A percentile compares a stretch with the other conserved stretches of the same genome.
Conservation (phyloP, 2,888 invertebrate species). For the Euproctis similis region DNA sequence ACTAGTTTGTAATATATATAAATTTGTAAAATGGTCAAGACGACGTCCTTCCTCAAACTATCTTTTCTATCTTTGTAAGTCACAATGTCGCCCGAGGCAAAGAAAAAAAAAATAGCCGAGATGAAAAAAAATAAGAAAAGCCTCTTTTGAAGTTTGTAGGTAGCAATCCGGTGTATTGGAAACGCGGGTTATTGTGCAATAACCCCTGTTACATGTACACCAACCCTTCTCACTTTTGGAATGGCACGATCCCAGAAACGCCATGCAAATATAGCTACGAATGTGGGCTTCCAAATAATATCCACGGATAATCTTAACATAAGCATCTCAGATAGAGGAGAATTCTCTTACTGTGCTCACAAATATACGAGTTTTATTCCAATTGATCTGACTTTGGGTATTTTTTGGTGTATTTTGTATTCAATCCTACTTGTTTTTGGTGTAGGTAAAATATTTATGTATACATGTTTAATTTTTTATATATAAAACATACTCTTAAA, state of each 20-base stretch:
- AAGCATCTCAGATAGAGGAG: conserved; percentile 17
- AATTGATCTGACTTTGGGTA: conserved; percentile 16
- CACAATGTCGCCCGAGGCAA: conserved; percentile 13
- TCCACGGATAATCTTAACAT: conserved; percentile 13
- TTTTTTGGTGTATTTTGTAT: conserved; percentile 9
- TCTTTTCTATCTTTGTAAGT: conserved; percentile 14
- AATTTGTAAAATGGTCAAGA: conserved; percentile 8
- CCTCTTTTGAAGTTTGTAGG: conserved; percentile 35
- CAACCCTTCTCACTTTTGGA: conserved; percentile 56
- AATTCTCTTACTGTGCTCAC: conserved; percentile 18
- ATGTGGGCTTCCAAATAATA: conserved; percentile 9
- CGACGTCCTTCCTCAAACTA: too few species aligned
- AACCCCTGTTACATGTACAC: conserved; percentile 62
- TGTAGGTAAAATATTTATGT: conserved; percentile 1
- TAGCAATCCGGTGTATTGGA: conserved; percentile 45
- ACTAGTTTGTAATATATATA: too few species aligned
- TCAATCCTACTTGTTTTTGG: conserved; percentile 8
- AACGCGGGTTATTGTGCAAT: conserved; percentile 46
- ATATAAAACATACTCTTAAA: too few species aligned
- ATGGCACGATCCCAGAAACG: conserved; percentile 38
- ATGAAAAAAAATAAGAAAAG: too few species aligned
- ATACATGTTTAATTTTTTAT: too few species aligned
- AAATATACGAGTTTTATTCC: conserved; percentile 20
- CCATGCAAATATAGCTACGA: conserved; percentile 41
- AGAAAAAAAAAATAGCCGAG: too few species aligned